These are phyloP conservation scores for Dexiosoma caninum DNA, from an alignment of 2,888 invertebrate genomes.

Conservation along the genomic window DNA sequence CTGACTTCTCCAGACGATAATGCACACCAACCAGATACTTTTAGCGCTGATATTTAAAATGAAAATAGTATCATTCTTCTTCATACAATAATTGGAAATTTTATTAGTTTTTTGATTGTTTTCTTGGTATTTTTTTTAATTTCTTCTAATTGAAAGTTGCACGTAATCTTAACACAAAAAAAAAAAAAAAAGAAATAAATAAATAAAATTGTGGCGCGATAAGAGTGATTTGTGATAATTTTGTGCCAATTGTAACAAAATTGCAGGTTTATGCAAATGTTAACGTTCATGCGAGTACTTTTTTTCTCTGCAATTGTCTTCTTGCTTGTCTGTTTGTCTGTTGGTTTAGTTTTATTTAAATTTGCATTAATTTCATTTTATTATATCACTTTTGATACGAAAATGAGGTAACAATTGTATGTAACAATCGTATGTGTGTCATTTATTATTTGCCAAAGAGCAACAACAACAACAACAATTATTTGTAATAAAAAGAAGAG, in stretches of 20 bases:
- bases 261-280: constrained; percentile 1
- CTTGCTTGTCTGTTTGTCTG: background rate
- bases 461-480: constrained; percentile 7
- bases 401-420: constrained; percentile 61
- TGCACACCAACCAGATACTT: too few species aligned
- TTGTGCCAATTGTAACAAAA: constrained; percentile 20
- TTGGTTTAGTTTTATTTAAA: constrained; percentile 9
- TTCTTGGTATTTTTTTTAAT: too few species aligned
- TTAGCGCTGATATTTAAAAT: too few species aligned
- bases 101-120: too few species aligned
- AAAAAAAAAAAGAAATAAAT: too few species aligned
- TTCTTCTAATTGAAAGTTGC: too few species aligned
- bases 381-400: constrained; percentile 56
- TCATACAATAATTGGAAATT: too few species aligned
- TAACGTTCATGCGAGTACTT: background rate
- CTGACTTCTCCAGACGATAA: too few species aligned
- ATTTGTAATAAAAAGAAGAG: background rate
- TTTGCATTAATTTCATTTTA: constrained; percentile 49
- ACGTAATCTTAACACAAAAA: too few species aligned
- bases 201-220: constrained; percentile 1
- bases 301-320: constrained; percentile 9
- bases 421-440: constrained; percentile 38
- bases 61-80: too few species aligned
- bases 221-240: constrained; percentile 12
- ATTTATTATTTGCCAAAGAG: constrained; percentile 50